phyloP scores from a whole-genome alignment of 2,888 invertebrate species.

The Drosophila barbarae region DNA sequence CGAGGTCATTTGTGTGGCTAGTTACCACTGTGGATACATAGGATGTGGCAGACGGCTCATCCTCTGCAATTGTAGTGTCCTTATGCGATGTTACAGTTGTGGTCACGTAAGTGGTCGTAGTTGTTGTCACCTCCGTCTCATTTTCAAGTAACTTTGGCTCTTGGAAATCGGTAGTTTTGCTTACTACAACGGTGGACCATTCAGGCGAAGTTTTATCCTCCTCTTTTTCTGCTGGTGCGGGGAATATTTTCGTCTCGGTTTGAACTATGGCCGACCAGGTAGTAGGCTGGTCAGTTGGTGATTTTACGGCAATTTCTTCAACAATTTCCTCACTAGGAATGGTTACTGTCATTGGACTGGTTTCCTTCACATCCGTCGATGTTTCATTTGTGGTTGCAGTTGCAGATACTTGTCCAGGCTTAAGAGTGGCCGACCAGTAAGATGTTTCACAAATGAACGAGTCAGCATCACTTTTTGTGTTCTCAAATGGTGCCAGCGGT shows the following conservation, averaged over 20 bases:
- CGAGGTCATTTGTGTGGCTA: conserved; percentile 48
- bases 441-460: conserved; percentile 70
- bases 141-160: conserved; percentile 58
- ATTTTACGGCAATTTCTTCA: conserved; percentile 65
- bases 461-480: conserved; percentile 30
- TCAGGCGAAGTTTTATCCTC: conserved; percentile 23
- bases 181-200: conserved; percentile 71
- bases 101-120: conserved; percentile 55
- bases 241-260: conserved; percentile 68
- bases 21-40: conserved; percentile 63
- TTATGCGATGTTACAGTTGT: conserved; percentile 63
- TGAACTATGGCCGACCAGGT: conserved; percentile 77
- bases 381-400: conserved; percentile 20
- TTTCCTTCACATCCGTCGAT: conserved; percentile 11
- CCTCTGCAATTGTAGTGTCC: conserved; percentile 35
- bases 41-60: conserved; percentile 30
- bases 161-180: conserved; percentile 70
- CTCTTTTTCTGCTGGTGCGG: conserved; percentile 34
- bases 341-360: conserved; percentile 37
- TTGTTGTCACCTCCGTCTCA: conserved; percentile 34
- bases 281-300: conserved; percentile 72
- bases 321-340: conserved; percentile 38
- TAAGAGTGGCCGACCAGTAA: conserved; percentile 73
- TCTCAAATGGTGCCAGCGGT: conserved; percentile 28
- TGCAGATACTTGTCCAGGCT: conserved; percentile 49